Evolutionary conservation across 2,113 vertebrate species (phyloP).

Genomic region (Rissa tridactyla): DNA sequence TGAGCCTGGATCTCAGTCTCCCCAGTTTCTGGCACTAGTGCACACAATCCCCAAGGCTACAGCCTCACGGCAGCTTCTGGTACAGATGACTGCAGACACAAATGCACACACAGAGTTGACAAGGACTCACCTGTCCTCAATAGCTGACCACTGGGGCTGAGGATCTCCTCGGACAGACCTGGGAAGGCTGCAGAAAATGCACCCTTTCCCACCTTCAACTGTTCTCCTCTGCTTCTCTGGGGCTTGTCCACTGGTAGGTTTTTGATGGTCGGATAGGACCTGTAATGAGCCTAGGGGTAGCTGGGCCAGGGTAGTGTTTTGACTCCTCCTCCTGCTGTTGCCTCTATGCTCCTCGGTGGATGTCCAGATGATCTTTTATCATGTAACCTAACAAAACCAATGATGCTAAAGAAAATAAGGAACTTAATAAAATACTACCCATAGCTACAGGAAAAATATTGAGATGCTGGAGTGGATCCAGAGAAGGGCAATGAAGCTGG

Average conservation of each 20-base stretch:
- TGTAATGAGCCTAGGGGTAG: background rate
- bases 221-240: background rate
- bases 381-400: background rate
- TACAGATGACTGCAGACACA: background rate
- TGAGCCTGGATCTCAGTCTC: background rate
- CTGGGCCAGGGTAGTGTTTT: background rate
- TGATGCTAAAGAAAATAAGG: background rate
- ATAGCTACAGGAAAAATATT: too few relatives aligned
- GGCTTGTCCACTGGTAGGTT: background rate
- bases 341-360: background rate
- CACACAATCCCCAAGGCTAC: background rate
- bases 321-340: background rate
- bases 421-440: background rate
- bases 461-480: too few relatives aligned
- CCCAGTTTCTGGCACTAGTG: background rate
- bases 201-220: background rate
- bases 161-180: accelerated
- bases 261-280: background rate
- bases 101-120: accelerated
- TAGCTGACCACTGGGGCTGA: background rate
- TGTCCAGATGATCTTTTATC: background rate
- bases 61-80: background rate
- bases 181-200: accelerated
- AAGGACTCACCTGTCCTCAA: background rate
- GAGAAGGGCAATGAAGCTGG: too few relatives aligned